Conservation (phyloP, 2,113 vertebrate species). For the Neomonachus schauinslandi region DNA sequence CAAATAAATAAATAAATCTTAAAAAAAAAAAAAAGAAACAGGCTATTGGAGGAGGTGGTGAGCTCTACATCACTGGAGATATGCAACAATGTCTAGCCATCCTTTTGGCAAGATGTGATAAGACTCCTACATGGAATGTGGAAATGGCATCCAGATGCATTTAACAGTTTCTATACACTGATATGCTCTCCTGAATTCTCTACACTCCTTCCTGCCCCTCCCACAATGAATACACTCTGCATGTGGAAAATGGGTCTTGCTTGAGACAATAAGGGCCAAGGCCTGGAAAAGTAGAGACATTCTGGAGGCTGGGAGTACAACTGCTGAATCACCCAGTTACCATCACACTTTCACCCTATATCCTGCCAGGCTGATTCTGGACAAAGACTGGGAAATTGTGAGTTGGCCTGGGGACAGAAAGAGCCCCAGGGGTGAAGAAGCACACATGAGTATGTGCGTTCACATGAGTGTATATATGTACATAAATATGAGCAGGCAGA, state of each 20-base stretch:
- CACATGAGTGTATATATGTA: background rate
- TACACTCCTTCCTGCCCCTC: background rate
- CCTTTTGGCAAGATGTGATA: background rate
- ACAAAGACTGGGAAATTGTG: background rate
- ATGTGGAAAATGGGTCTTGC: background rate
- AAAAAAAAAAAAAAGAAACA: background rate
- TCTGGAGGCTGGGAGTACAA: background rate
- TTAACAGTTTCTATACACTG: background rate
- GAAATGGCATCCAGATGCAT: background rate
- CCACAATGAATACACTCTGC: background rate
- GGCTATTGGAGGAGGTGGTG: background rate
- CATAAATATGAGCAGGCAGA: background rate
- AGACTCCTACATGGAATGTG: background rate
- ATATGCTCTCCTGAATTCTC: background rate
- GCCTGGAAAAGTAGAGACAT: background rate
- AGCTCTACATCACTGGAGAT: background rate
- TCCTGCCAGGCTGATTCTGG: background rate
- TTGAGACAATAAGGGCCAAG: constrained; percentile 18
- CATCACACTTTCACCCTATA: background rate
- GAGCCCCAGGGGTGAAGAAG: background rate
- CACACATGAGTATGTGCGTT: background rate
- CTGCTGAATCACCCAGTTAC: background rate
- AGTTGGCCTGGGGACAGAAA: background rate
- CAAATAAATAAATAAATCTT: background rate
- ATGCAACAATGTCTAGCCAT: background rate